These are phyloP conservation scores for Porites australiensis DNA, from an alignment of 64 coral and sea anemone genomes.

Conservation along the genomic window DNA sequence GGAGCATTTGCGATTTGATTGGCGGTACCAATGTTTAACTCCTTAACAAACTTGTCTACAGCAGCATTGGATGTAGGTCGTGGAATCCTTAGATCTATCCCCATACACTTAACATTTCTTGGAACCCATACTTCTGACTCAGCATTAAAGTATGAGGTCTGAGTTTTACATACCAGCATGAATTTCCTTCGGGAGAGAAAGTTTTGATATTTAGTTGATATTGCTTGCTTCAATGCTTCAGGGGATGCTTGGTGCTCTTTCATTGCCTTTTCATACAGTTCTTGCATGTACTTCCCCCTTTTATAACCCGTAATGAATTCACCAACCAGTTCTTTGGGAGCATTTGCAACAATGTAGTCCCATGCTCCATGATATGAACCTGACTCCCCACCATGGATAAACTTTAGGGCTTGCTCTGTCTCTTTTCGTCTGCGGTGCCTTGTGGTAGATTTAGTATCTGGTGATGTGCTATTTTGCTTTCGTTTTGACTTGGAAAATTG, in stretches of 20 bases:
- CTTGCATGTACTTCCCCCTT: slow-evolving; percentile 49
- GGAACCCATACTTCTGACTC: slow-evolving; percentile 56
- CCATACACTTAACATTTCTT: slow-evolving; percentile 35
- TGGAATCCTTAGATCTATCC: neutral
- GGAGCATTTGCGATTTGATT: slow-evolving; percentile 13
- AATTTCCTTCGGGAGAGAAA: slow-evolving; percentile 34
- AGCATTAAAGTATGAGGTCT: slow-evolving; percentile 49
- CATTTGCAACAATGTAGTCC: slow-evolving; percentile 58
- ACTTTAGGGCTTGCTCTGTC: slow-evolving; percentile 19
- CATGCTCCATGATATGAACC: slow-evolving; percentile 58
- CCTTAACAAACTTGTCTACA: slow-evolving; percentile 47
- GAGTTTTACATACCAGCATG: slow-evolving; percentile 39
- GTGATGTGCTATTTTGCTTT: slow-evolving; percentile 52
- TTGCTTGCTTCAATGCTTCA: slow-evolving; percentile 30
- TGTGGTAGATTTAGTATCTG: slow-evolving; percentile 32
- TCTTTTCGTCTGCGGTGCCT: slow-evolving; percentile 42
- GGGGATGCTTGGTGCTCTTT: slow-evolving; percentile 9
- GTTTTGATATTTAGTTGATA: slow-evolving; percentile 35
- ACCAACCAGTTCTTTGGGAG: slow-evolving; percentile 41
- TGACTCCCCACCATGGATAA: slow-evolving; percentile 37
- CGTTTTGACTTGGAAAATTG: slow-evolving; percentile 71
- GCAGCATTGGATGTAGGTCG: neutral
- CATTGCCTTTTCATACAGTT: slow-evolving; percentile 30
- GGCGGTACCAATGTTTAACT: slow-evolving; percentile 1
- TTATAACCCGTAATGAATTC: slow-evolving; percentile 39